Evolutionary conservation across 2,888 invertebrate species (phyloP).

Genomic region (Tortrix viridana): DNA sequence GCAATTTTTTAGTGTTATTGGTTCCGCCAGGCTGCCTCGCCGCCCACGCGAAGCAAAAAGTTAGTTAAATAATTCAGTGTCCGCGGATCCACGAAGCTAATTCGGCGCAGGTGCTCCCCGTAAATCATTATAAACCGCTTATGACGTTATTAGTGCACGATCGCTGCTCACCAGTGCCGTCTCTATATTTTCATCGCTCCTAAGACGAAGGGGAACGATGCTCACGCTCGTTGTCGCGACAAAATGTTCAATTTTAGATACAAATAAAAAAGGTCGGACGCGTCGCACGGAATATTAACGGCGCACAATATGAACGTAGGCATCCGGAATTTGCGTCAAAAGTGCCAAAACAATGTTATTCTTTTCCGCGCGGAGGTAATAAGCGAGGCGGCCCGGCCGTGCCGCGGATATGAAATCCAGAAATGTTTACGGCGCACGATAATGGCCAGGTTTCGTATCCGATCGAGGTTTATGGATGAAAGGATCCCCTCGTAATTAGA

Average conservation of each 20-base stretch:
- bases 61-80: constrained; percentile 27
- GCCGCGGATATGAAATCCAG: constrained; percentile 81
- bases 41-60: constrained; percentile 16
- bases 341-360: constrained; percentile 83
- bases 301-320: constrained; percentile 82
- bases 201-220: constrained; percentile 68
- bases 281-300: constrained; percentile 82
- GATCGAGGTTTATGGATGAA: constrained; percentile 74
- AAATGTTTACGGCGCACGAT: constrained; percentile 80
- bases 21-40: not conserved
- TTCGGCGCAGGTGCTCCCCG: constrained; percentile 43
- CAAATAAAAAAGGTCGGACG: constrained; percentile 84
- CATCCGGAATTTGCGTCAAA: constrained; percentile 82
- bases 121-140: constrained; percentile 38
- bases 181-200: constrained; percentile 77
- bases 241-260: constrained; percentile 84
- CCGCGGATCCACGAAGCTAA: constrained; percentile 45
- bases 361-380: constrained; percentile 81
- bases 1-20: not conserved
- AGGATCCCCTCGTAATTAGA: constrained; percentile 75
- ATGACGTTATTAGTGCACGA: constrained; percentile 66
- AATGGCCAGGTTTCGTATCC: constrained; percentile 75
- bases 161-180: constrained; percentile 61
- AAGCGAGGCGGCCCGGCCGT: constrained; percentile 74
- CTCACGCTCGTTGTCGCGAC: constrained; percentile 79